These are phyloP conservation scores for Spermophilus dauricus DNA, from an alignment of 2,113 vertebrate genomes.

Conservation along the genomic window DNA sequence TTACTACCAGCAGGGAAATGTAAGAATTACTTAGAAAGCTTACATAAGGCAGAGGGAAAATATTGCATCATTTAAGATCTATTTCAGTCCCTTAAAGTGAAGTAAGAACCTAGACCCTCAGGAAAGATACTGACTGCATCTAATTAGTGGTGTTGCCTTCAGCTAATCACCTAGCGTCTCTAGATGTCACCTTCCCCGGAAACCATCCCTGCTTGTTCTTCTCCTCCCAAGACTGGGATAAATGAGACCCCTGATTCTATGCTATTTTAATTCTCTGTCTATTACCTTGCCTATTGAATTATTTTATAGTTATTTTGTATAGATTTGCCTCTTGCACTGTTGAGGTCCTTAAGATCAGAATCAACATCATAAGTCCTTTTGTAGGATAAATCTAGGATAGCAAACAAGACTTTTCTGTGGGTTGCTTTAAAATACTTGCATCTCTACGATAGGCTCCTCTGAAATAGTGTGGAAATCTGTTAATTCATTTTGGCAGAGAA, in stretches of 20 bases:
- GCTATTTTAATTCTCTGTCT: neutral
- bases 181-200: neutral
- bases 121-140: neutral
- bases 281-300: neutral
- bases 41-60: neutral
- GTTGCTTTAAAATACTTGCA: neutral
- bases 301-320: neutral
- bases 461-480: neutral
- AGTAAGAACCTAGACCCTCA: slow-evolving; percentile 26
- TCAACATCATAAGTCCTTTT: neutral
- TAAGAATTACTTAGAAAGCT: neutral
- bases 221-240: neutral
- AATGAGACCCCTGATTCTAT: neutral
- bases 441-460: neutral
- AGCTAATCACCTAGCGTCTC: neutral
- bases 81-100: neutral
- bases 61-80: neutral
- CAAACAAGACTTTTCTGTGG: neutral
- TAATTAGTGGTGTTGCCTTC: neutral
- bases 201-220: neutral
- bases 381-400: neutral
- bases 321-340: neutral
- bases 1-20: neutral
- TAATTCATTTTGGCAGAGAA: slow-evolving; percentile 28
- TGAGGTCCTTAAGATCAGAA: neutral